phyloP scores from a whole-genome alignment of 2,113 vertebrate species.

The Microtus richardsoni region DNA sequence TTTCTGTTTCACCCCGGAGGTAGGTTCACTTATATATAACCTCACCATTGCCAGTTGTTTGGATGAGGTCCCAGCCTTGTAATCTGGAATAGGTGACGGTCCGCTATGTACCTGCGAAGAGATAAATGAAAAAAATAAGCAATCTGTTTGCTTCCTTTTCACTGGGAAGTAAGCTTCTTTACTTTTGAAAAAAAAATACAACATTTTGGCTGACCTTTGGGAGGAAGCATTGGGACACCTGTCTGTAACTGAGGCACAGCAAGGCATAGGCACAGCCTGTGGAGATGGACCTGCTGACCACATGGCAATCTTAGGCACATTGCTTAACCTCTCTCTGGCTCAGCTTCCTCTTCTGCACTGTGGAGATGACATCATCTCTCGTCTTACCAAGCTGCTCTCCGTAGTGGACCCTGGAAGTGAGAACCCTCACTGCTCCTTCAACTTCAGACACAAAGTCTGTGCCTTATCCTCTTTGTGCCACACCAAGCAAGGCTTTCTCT shows the following conservation, averaged over 20 bases:
- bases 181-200: background rate
- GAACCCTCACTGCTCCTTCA: background rate
- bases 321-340: background rate
- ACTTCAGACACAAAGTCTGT: background rate
- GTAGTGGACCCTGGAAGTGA: background rate
- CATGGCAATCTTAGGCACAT: background rate
- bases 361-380: rapidly evolving
- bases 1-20: background rate
- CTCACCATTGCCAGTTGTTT: background rate
- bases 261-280: rapidly evolving
- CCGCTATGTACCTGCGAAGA: background rate
- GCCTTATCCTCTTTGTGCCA: background rate
- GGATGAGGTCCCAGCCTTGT: background rate
- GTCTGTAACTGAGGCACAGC: rapidly evolving
- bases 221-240: rapidly evolving
- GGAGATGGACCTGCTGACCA: background rate
- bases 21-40: too few relatives aligned
- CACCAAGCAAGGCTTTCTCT: background rate
- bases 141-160: background rate
- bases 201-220: background rate
- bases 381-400: background rate
- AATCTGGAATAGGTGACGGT: background rate
- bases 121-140: background rate
- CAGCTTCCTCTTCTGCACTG: background rate
- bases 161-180: background rate